phyloP scores from a whole-genome alignment of 2,113 vertebrate genomes.

The Platichthys flesus region DNA sequence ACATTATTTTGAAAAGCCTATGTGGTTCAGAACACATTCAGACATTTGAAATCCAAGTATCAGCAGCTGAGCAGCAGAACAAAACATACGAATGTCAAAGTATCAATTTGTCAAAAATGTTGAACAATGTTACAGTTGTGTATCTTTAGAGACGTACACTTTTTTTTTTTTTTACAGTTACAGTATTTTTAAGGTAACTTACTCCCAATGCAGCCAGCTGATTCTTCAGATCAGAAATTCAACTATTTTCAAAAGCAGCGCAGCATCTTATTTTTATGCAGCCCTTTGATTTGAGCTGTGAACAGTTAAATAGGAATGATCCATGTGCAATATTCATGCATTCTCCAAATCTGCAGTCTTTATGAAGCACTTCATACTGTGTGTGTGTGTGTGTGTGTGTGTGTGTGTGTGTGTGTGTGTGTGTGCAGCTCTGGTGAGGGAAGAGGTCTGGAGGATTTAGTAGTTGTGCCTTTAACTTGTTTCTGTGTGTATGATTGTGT shows the following conservation, averaged over 20 bases:
- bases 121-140: too few relatives aligned
- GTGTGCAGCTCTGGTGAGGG: not conserved
- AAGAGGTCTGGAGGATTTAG: constrained; percentile 3
- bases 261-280: constrained; percentile 9
- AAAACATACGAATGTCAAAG: too few relatives aligned
- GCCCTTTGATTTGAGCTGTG: not conserved
- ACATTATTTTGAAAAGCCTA: too few relatives aligned
- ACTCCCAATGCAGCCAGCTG: not conserved
- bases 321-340: constrained; percentile 11
- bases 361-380: constrained; percentile 8
- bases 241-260: constrained; percentile 17
- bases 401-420: not conserved
- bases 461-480: not conserved
- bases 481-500: too few relatives aligned
- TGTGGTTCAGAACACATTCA: too few relatives aligned
- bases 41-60: too few relatives aligned
- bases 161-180: too few relatives aligned
- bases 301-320: constrained; percentile 30
- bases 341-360: constrained; percentile 24
- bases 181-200: not conserved
- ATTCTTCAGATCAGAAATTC: not conserved
- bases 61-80: too few relatives aligned
- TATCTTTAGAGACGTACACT: too few relatives aligned
- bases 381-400: not conserved
- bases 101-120: too few relatives aligned